These are phyloP conservation scores for Ferdinandea cuprea DNA, from an alignment of 2,888 invertebrate species.

Conservation along the genomic window DNA sequence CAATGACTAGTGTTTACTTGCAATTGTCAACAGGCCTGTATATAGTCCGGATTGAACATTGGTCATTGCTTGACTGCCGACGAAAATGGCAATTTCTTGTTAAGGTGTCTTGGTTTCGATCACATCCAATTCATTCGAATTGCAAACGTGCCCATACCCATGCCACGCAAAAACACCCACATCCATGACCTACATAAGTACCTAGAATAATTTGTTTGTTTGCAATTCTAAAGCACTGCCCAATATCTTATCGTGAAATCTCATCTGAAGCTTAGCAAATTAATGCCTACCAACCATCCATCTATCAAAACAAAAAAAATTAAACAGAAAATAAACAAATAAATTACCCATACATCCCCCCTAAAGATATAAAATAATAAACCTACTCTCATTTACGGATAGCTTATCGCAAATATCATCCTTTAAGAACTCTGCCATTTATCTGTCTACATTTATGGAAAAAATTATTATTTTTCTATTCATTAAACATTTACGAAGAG, in stretches of 20 bases:
- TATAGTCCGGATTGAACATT: too few relatives aligned
- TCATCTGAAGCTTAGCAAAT: neutral
- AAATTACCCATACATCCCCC: neutral
- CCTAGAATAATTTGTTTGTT: neutral
- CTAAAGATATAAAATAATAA: neutral
- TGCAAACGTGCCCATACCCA: slow-evolving; percentile 3
- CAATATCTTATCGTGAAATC: neutral
- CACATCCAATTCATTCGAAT: neutral
- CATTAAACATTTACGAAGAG: neutral
- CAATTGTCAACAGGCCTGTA: too few relatives aligned
- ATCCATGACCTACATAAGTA: slow-evolving; percentile 16
- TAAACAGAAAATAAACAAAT: neutral
- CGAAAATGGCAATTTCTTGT: too few relatives aligned
- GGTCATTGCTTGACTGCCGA: too few relatives aligned
- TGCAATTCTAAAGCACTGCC: too few relatives aligned
- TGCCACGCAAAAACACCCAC: neutral
- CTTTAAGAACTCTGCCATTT: too few relatives aligned
- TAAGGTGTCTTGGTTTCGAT: too few relatives aligned
- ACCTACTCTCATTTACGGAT: neutral
- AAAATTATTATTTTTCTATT: neutral
- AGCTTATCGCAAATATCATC: too few relatives aligned
- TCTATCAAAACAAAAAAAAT: too few relatives aligned
- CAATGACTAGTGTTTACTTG: too few relatives aligned
- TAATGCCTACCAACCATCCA: neutral
- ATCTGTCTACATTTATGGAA: too few relatives aligned